These are phyloP conservation scores for Melolontha melolontha DNA, from an alignment of 2,888 invertebrate genomes.

Conservation along the genomic window DNA sequence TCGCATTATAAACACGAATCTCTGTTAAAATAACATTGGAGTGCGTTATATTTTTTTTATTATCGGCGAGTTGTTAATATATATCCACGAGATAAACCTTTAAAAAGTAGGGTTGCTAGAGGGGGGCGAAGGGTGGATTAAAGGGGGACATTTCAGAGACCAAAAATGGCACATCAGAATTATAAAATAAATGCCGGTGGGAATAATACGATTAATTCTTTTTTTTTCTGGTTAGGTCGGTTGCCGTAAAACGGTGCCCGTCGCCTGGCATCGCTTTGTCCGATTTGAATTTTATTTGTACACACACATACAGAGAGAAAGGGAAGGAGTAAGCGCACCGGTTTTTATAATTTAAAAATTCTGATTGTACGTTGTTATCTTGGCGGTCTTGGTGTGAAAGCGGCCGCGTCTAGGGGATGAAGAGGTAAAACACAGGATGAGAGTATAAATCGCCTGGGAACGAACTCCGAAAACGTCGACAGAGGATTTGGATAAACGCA, in stretches of 20 bases:
- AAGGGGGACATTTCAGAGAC: no score
- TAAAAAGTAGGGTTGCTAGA: constrained; percentile 17
- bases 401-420: constrained; percentile 2
- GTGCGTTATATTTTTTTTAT: constrained; percentile 24
- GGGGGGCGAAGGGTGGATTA: no score
- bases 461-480: constrained; percentile 30
- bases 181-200: constrained; percentile 57
- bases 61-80: constrained; percentile 42
- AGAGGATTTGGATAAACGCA: constrained; percentile 35
- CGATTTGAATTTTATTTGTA: constrained; percentile 37
- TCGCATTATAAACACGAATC: constrained; percentile 3
- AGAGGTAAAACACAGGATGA: constrained; percentile 15
- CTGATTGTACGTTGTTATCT: constrained; percentile 41
- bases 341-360: constrained; percentile 55
- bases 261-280: constrained; percentile 47
- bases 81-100: constrained; percentile 49
- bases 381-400: constrained; percentile 26
- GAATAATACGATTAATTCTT: constrained; percentile 59
- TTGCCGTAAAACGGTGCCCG: no score
- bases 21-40: constrained; percentile 23
- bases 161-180: constrained; percentile 49
- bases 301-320: no score
- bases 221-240: constrained; percentile 41
- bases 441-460: constrained; percentile 37
- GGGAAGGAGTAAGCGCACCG: constrained; percentile 25